Evolutionary conservation across 2,113 vertebrate species (phyloP).

Genomic region (Pachycephala philippinensis): DNA sequence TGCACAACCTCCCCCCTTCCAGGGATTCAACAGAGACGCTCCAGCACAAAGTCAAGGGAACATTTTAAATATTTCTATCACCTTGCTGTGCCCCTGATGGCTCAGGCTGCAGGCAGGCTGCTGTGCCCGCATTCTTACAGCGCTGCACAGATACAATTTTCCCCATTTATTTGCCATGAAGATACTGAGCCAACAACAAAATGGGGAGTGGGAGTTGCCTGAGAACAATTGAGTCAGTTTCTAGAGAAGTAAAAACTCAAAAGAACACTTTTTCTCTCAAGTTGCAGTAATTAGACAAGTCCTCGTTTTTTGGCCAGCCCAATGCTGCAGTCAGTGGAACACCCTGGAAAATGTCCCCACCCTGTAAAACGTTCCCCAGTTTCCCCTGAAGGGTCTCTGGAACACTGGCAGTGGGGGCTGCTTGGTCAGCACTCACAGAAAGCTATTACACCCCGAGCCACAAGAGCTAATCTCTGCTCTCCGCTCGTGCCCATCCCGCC

Average conservation of each 20-base stretch:
- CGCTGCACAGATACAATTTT: background rate
- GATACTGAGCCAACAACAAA: background rate
- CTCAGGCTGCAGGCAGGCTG: background rate
- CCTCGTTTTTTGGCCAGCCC: background rate
- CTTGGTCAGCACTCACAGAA: background rate
- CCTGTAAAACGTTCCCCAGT: background rate
- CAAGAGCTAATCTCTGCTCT: background rate
- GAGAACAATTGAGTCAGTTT: background rate
- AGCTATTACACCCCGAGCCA: background rate
- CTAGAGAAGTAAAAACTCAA: background rate
- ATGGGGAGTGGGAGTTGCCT: background rate
- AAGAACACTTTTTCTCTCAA: fast-evolving
- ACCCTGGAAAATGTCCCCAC: background rate
- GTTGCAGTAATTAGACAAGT: background rate
- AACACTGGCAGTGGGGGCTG: background rate
- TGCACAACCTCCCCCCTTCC: background rate
- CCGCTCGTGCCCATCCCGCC: background rate
- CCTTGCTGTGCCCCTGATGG: background rate
- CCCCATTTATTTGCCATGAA: background rate
- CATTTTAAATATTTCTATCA: background rate
- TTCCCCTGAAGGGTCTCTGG: background rate
- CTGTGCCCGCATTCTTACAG: fast-evolving
- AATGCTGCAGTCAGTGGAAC: background rate
- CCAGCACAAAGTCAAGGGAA: background rate
- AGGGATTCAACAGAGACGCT: fast-evolving